Evolutionary conservation across 2,888 invertebrate species (phyloP), one percentile per base, ranked within the genome.

Genomic region (Pasiphila rectangulata): DNA sequence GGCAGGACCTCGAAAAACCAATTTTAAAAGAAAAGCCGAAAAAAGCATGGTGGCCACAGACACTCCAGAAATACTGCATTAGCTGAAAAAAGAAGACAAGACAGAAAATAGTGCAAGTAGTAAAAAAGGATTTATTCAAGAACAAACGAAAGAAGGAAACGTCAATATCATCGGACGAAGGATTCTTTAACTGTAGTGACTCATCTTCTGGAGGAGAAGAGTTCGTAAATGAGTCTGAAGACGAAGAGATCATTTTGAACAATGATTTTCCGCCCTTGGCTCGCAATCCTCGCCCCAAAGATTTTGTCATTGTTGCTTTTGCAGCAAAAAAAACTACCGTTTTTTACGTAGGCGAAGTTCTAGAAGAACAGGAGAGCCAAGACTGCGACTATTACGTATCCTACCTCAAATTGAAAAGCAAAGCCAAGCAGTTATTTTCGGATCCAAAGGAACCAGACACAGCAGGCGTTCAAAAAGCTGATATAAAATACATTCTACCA

Each of bases 191-290:
- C n/a, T 1, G 9, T 9, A 37, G 37, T 37, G 37, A 25, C 2
- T 37, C 37, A 17, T 37, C 37, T 16, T 37, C 37, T 25, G 37
- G 25, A 16, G 37, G 25, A 25, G 37, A 37, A 37, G 25, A 9
- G 9, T 37, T 25, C 5, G 13, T 36, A 2, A 37, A 2, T 10
- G 25, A 37, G 5, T n/a, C 15, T 16, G 17, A 37, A 24, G 37
- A 37, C 17, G 37, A 37, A 4, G 37, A 37, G 25, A 25, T 37
- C 5, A 10, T 37, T 9, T 6, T 37, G 10, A 10, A 25, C 16
- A 17, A 10, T 9, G 3, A 25, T 6, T 37, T 37, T 25, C 9
- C 15, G 1, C 37, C 25, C 7, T 9, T 37, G 16, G 3, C 25
- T 25, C 37, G 25, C 2, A 9, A 25, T 15, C 36, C 30, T 16